phyloP scores from a whole-genome alignment of 2,113 vertebrate species.

The Alligator mississippiensis region DNA sequence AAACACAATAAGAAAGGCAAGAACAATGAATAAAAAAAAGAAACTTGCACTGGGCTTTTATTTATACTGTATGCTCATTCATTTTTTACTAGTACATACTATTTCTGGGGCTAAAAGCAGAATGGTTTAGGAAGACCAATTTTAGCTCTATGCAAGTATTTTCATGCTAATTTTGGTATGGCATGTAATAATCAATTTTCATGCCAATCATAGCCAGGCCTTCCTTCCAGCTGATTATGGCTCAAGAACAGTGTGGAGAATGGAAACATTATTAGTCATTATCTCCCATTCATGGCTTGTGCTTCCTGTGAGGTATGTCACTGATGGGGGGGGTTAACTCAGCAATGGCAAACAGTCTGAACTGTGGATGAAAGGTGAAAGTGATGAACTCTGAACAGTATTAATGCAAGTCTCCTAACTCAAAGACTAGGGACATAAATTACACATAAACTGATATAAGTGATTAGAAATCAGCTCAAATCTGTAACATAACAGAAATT shows the following conservation, averaged over 20 bases:
- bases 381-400: neutral
- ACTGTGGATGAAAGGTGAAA: neutral
- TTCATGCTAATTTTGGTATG: neutral
- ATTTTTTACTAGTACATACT: neutral
- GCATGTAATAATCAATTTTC: neutral
- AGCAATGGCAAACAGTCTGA: neutral
- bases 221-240: neutral
- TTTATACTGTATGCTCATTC: neutral
- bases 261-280: neutral
- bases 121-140: neutral
- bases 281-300: neutral
- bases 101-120: neutral
- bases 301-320: neutral
- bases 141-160: neutral
- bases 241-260: neutral
- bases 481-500: no score
- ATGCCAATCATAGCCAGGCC: neutral
- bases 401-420: neutral
- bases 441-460: no score
- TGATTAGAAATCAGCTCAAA: no score
- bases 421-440: neutral
- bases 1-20: neutral
- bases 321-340: neutral
- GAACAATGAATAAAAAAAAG: neutral
- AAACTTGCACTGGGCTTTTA: rapidly evolving